These are phyloP conservation scores for Hesperophylax magnus DNA, from an alignment of 1,140 invertebrate species.

Conservation along the genomic window DNA sequence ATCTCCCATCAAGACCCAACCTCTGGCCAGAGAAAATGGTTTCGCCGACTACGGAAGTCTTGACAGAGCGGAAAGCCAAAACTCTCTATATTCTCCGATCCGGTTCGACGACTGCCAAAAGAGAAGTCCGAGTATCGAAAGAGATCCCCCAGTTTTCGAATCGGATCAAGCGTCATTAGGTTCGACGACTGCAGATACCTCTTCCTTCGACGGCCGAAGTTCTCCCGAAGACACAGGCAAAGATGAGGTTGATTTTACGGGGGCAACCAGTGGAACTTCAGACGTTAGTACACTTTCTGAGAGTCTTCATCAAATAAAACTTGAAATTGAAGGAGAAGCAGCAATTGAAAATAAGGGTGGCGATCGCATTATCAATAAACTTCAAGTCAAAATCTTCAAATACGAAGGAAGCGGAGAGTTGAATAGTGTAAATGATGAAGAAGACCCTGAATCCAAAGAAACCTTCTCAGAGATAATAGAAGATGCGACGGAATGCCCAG, in stretches of 20 bases:
- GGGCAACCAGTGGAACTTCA: neutral
- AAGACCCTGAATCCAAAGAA: neutral
- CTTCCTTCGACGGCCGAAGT: slow-evolving; percentile 16
- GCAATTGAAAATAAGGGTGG: neutral
- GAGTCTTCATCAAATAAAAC: neutral
- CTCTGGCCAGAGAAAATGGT: slow-evolving; percentile 66
- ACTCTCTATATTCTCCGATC: slow-evolving; percentile 65
- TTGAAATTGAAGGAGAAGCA: neutral
- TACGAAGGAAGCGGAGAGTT: neutral
- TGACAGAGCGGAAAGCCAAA: slow-evolving; percentile 41
- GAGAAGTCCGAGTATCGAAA: slow-evolving; percentile 60
- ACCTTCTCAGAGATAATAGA: neutral
- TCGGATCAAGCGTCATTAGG: neutral
- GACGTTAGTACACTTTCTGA: neutral
- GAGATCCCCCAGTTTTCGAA: slow-evolving; percentile 62
- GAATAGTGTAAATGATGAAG: neutral
- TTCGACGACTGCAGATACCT: neutral
- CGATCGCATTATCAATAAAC: neutral
- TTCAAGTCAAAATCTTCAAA: slow-evolving; percentile 20
- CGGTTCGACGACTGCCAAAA: slow-evolving; percentile 69
- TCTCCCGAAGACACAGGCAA: slow-evolving; percentile 18
- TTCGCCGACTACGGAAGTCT: slow-evolving; percentile 63
- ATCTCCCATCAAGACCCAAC: slow-evolving; percentile 66
- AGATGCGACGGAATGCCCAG: neutral
- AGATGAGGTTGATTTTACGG: slow-evolving; percentile 23